A percentile compares a stretch with the other conserved stretches of the same genome.
Conservation (phyloP, 1,140 invertebrate genomes). For the Magallana angulata region DNA sequence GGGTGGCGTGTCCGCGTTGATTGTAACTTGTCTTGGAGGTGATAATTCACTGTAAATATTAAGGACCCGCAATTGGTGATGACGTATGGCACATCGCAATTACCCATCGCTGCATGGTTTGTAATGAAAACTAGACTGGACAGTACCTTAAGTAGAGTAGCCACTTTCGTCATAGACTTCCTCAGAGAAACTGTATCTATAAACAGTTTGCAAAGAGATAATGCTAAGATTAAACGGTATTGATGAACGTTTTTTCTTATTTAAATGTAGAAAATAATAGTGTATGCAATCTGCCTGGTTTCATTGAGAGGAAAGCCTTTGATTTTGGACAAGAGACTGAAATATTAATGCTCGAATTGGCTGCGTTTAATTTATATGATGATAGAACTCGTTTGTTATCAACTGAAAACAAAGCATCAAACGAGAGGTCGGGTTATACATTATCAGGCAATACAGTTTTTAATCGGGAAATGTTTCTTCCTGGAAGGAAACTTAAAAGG, state of each 20-base stretch:
- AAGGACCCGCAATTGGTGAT: neutral
- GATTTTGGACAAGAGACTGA: neutral
- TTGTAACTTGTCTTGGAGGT: neutral
- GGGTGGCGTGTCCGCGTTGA: neutral
- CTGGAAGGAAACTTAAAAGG: neutral
- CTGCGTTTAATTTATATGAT: neutral
- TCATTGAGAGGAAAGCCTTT: neutral
- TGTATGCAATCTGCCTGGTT: neutral
- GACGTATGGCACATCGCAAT: neutral
- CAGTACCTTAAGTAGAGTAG: neutral
- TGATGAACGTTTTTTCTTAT: neutral
- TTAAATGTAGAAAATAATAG: slow-evolving; percentile 17
- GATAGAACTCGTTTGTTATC: neutral
- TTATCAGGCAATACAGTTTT: neutral
- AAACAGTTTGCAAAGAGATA: neutral
- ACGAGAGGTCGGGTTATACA: neutral
- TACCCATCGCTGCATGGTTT: neutral
- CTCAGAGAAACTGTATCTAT: neutral
- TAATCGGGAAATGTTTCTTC: neutral
- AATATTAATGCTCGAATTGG: neutral
- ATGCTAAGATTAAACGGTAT: neutral
- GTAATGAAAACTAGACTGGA: neutral
- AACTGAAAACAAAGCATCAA: neutral
- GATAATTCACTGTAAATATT: neutral
- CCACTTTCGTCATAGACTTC: neutral